These are phyloP conservation scores for Hedya salicella DNA, from an alignment of 2,888 invertebrate species.

Conservation along the genomic window DNA sequence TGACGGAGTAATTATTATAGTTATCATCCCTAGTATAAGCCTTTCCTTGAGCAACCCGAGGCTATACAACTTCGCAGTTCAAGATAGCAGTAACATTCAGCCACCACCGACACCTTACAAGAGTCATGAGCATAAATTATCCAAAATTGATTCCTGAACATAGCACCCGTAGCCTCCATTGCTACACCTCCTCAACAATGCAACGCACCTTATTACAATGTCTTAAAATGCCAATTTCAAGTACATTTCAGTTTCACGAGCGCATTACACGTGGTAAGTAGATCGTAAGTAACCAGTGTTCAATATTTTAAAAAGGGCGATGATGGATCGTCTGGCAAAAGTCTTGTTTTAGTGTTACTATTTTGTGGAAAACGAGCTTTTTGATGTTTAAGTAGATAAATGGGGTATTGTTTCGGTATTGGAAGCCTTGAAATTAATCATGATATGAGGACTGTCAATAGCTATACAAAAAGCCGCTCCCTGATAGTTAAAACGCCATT, in stretches of 20 bases:
- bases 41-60: no score
- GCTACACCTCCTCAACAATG: background rate
- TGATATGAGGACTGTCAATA: no score
- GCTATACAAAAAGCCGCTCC: no score
- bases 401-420: constrained; percentile 12
- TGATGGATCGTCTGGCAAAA: constrained; percentile 8
- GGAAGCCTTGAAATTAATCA: background rate
- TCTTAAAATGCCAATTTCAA: background rate
- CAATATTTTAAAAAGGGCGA: constrained; percentile 35
- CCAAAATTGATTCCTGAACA: constrained; percentile 30
- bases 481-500: no score
- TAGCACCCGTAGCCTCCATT: constrained; percentile 6
- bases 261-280: no score
- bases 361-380: constrained; percentile 11
- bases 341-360: constrained; percentile 8
- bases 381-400: constrained; percentile 14
- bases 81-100: background rate
- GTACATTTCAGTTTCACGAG: no score
- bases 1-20: no score
- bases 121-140: constrained; percentile 1
- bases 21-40: no score
- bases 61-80: background rate
- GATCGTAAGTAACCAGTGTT: constrained; percentile 25
- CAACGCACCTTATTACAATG: background rate
- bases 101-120: background rate